Evolutionary conservation across 2,113 vertebrate species (phyloP).

Genomic region (Aramus guarauna): DNA sequence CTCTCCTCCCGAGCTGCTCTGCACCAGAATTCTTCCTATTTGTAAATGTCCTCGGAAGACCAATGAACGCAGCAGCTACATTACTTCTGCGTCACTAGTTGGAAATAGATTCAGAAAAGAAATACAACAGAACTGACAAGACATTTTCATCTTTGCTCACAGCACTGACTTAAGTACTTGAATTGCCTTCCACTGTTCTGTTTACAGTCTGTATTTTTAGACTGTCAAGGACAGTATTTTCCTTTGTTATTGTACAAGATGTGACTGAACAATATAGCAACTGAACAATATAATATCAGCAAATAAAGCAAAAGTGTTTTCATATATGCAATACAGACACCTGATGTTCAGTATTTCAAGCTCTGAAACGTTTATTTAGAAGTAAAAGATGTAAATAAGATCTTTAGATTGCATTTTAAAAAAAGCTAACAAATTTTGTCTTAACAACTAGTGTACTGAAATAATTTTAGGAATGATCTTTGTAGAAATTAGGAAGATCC

Average conservation of each 20-base stretch:
- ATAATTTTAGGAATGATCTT: background rate
- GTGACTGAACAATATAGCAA: background rate
- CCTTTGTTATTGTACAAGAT: slow-evolving; percentile 24
- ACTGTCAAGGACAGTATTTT: background rate
- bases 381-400: background rate
- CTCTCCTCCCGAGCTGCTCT: background rate
- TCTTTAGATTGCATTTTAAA: background rate
- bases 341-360: background rate
- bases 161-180: background rate
- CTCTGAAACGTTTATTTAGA: background rate
- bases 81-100: background rate
- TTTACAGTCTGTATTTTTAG: slow-evolving; percentile 18
- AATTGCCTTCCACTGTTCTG: background rate
- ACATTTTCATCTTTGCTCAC: background rate
- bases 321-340: background rate
- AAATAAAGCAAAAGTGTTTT: background rate
- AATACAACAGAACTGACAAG: background rate
- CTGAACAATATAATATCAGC: background rate
- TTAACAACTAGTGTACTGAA: background rate
- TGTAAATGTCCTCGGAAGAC: background rate
- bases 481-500: background rate
- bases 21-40: background rate
- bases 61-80: background rate
- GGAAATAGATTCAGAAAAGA: background rate
- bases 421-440: background rate